Conservation (phyloP, 1,140 invertebrate genomes). For the Bombus pyrosoma region DNA sequence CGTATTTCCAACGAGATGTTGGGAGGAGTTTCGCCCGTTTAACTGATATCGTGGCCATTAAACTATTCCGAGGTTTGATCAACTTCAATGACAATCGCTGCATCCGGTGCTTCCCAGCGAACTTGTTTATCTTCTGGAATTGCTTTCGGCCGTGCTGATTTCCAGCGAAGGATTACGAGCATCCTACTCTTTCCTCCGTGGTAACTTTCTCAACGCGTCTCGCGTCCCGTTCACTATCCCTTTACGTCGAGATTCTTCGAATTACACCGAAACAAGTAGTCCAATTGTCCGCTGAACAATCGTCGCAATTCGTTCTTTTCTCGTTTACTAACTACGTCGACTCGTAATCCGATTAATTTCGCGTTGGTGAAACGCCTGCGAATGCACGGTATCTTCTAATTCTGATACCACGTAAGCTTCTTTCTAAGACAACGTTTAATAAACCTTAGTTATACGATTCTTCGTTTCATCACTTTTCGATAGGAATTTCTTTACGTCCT, state of each 20-base stretch:
- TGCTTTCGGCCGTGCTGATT: constrained; percentile 16
- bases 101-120: not conserved
- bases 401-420: not conserved
- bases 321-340: not conserved
- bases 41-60: not conserved
- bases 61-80: constrained; percentile 12
- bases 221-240: not conserved
- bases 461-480: not conserved
- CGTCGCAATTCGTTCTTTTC: no score
- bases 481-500: not conserved
- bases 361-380: not conserved
- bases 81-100: constrained; percentile 21
- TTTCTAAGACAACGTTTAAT: not conserved
- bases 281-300: not conserved
- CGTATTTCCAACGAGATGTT: no score
- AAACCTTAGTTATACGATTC: not conserved
- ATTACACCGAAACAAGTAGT: not conserved
- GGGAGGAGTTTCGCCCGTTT: not conserved
- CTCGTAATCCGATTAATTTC: not conserved
- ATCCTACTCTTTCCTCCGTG: not conserved
- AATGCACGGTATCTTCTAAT: not conserved
- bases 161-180: constrained; percentile 1
- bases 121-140: constrained; percentile 41
- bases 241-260: not conserved
- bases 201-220: constrained; percentile 18